Evolutionary conservation across 2,888 invertebrate species (phyloP), one percentile per base, ranked within the genome.

Genomic region (Tenthredo amoena): DNA sequence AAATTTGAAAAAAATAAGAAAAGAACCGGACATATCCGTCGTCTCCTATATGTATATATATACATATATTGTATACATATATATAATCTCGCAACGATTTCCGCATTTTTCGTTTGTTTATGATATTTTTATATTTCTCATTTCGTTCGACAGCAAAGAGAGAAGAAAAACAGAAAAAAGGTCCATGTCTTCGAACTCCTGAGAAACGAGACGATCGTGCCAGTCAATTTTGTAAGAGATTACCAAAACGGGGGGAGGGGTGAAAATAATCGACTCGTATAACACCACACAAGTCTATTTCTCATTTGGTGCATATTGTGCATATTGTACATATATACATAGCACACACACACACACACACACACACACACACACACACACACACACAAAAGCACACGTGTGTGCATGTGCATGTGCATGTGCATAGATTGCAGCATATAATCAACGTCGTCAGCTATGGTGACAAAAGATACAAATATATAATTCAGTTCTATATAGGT

Each of bases 1-100:
- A 88, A 88, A 88, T 84, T 89, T 89, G 87, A 81, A 85, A 89
- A 34, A 47, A 31, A 10, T 12, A 47, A 26, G 10, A 15, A 74
- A 47, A 21, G 3, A 40, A 58, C 71, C 10, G 9, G 26, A 71
- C 15, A 26, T 18, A 31, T 71, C 71, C 31, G n/a, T n/a, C 31
- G 9, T n/a, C 71, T 37, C 18, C 40, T 71, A 18, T 12, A 58
- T 58, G 21, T 71, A n/a, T n/a, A n/a, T n/a, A n/a, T n/a, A n/a
- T n/a, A n/a, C n/a, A n/a, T n/a, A n/a, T n/a, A n/a, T n/a, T n/a
- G n/a, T n/a, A n/a, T n/a, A n/a, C n/a, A n/a, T n/a, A 7, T 31
- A 5, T 12, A 62, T 4, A 31, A 26, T 26, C 15, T 26, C 68
- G 9, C 68, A 18, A 68, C 68, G 31, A 68, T 68, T 68, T 68